Evolutionary conservation across 2,797 vertebrate genomes (phyloP).

Genomic region (Macropus fuliginosus): DNA sequence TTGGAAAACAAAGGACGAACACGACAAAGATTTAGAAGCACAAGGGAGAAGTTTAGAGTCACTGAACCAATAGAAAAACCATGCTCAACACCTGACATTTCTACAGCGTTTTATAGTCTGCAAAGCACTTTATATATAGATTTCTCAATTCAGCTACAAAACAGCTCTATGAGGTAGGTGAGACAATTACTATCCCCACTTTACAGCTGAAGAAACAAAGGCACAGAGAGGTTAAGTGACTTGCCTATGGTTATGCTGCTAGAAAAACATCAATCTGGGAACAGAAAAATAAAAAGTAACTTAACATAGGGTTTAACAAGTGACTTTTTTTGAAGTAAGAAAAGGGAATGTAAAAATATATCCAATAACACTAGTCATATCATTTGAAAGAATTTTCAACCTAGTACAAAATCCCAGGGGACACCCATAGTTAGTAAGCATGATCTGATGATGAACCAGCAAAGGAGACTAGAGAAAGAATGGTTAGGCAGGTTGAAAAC

Average conservation of each 20-base stretch:
- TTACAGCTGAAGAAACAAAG: background rate
- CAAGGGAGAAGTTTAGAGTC: background rate
- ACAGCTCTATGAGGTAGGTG: background rate
- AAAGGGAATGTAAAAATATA: background rate
- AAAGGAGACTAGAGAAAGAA: background rate
- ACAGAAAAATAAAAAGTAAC: background rate
- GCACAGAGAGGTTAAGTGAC: background rate
- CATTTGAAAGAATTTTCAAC: background rate
- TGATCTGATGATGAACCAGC: background rate
- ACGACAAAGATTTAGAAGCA: background rate
- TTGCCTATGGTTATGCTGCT: background rate
- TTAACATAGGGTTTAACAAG: background rate
- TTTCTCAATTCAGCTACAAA: background rate
- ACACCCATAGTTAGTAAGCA: background rate
- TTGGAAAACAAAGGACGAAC: no score
- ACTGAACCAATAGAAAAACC: background rate
- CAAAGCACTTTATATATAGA: background rate
- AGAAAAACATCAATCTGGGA: background rate
- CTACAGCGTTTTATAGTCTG: background rate
- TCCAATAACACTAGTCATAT: background rate
- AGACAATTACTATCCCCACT: background rate
- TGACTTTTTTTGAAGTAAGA: background rate
- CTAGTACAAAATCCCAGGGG: background rate
- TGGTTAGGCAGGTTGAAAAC: background rate
- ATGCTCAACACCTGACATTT: background rate